Evolutionary conservation across 2,888 invertebrate genomes (phyloP).

Genomic region (Pterobdella sp.): DNA sequence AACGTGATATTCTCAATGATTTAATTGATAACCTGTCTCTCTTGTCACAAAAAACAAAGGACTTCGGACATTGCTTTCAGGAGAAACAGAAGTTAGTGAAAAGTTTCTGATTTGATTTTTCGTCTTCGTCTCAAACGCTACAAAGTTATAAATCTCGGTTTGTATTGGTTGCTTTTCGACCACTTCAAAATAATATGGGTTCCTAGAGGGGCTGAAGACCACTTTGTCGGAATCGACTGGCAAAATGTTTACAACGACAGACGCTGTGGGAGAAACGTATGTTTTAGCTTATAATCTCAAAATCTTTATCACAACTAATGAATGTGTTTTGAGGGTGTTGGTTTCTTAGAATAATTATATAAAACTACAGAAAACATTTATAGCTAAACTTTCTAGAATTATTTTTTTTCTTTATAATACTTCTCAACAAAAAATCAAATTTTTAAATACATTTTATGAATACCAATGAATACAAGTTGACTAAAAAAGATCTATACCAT

Average conservation of each 20-base stretch:
- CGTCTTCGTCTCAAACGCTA: constrained; percentile 3
- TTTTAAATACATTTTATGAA: too few relatives aligned
- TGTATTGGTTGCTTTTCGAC: constrained; percentile 7
- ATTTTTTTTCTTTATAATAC: too few relatives aligned
- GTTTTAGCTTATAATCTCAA: too few relatives aligned
- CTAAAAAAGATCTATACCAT: constrained; percentile 1
- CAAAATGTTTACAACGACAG: constrained; percentile 17
- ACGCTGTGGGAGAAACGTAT: constrained; percentile 2
- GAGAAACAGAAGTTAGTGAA: not conserved
- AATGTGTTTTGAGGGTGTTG: not conserved
- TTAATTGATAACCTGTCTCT: too few relatives aligned
- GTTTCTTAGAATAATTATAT: not conserved
- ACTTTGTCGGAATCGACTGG: not conserved
- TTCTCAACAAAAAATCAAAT: too few relatives aligned
- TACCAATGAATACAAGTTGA: too few relatives aligned
- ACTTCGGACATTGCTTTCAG: too few relatives aligned
- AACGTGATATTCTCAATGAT: too few relatives aligned
- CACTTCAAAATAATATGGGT: not conserved
- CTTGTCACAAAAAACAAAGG: too few relatives aligned
- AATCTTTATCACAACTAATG: too few relatives aligned
- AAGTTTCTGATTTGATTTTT: not conserved
- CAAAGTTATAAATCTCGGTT: constrained; percentile 8
- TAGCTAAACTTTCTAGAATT: not conserved
- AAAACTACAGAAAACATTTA: not conserved
- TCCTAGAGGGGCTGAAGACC: constrained; percentile 13